A percentile compares a stretch with the other conserved stretches of the same genome.
Evolutionary conservation across 2,888 invertebrate species (phyloP).

Genomic region (Ethmia dodecea): DNA sequence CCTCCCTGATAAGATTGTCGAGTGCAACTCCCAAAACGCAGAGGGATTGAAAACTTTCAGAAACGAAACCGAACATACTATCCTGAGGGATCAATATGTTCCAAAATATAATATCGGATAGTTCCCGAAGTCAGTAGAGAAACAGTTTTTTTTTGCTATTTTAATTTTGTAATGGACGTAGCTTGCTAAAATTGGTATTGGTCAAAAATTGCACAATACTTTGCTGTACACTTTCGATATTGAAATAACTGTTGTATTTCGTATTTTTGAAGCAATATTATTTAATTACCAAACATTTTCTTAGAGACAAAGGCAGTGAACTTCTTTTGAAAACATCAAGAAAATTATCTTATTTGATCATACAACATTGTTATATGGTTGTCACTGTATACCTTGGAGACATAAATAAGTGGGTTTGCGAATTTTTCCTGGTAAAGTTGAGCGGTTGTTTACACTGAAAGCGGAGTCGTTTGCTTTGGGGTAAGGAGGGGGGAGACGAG

Average conservation of each 20-base stretch:
- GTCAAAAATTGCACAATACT: too few relatives aligned
- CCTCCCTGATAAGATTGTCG: conserved; percentile 74
- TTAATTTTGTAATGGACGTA: too few relatives aligned
- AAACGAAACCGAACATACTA: conserved; percentile 68
- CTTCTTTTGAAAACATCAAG: conserved; percentile 22
- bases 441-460: conserved; percentile 69
- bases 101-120: conserved; percentile 70
- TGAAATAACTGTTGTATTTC: not conserved
- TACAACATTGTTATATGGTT: conserved; percentile 32
- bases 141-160: too few relatives aligned
- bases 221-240: too few relatives aligned
- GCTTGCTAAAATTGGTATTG: too few relatives aligned
- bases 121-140: too few relatives aligned
- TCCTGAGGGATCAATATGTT: conserved; percentile 73
- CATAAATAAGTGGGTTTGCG: conserved; percentile 67
- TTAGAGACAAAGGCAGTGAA: not conserved
- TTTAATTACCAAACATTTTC: too few relatives aligned
- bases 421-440: conserved; percentile 69
- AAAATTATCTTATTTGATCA: conserved; percentile 18
- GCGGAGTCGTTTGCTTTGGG: conserved; percentile 67
- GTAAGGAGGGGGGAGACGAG: conserved; percentile 29
- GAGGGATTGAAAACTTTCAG: conserved; percentile 74
- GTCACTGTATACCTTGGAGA: conserved; percentile 57
- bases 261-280: too few relatives aligned
- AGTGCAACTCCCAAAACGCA: conserved; percentile 74